Percentiles rank a stretch among this genome's conserved stretches.
phyloP scores from a whole-genome alignment of 2,113 vertebrate species.

The Petroica traversi region DNA sequence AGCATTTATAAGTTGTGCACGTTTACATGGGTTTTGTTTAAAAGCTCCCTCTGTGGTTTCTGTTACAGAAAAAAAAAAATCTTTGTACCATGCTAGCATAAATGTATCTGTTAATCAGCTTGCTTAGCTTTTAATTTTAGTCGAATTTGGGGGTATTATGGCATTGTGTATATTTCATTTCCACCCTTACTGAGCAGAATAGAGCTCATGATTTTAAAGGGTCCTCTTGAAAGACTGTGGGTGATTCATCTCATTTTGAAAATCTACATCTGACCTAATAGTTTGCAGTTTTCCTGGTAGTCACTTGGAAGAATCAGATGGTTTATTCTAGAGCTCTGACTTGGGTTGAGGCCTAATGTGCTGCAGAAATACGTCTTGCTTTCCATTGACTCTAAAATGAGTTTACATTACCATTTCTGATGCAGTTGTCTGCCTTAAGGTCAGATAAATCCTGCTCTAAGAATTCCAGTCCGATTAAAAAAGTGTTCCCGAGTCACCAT shows the following conservation, averaged over 20 bases:
- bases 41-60: neutral
- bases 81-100: neutral
- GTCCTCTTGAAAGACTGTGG: neutral
- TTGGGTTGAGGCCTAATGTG: neutral
- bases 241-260: neutral
- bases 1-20: neutral
- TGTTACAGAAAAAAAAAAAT: neutral
- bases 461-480: neutral
- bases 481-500: neutral
- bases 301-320: neutral
- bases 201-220: neutral
- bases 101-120: neutral
- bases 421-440: neutral
- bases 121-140: neutral
- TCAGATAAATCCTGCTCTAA: neutral
- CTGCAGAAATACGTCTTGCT: neutral
- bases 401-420: neutral
- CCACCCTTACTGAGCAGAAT: fast-evolving
- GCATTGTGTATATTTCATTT: neutral
- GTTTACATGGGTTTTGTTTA: neutral
- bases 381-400: neutral
- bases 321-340: neutral
- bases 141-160: neutral
- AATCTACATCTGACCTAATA: neutral
- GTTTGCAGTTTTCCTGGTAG: neutral